phyloP scores from a whole-genome alignment of 2,888 invertebrate genomes.

The Scaptomyza tumidula region DNA sequence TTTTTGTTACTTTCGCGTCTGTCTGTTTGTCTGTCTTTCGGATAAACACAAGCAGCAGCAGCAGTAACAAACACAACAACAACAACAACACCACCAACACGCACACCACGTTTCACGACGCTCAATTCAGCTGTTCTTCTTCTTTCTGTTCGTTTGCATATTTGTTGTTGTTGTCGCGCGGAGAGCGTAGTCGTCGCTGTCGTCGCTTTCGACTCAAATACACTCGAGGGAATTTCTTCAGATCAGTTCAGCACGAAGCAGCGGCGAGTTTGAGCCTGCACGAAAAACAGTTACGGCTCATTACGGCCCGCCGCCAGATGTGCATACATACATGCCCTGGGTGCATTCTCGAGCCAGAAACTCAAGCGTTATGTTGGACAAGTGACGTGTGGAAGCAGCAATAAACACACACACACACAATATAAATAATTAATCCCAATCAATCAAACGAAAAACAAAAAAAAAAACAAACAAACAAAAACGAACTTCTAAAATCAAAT shows the following conservation, averaged over 20 bases:
- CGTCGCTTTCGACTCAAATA: constrained; percentile 28
- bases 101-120: constrained; percentile 19
- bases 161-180: constrained; percentile 9
- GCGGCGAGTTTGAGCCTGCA: constrained; percentile 46
- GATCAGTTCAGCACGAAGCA: constrained; percentile 58
- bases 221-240: constrained; percentile 31
- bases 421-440: constrained; percentile 9
- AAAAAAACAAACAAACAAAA: neutral
- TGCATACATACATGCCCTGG: constrained; percentile 34
- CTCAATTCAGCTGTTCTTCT: constrained; percentile 16
- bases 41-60: constrained; percentile 11
- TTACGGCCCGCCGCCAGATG: constrained; percentile 39
- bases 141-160: neutral
- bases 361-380: constrained; percentile 72
- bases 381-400: constrained; percentile 54
- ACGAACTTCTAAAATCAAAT: neutral
- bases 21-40: constrained; percentile 37
- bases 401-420: neutral
- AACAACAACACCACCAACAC: constrained; percentile 15
- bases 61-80: neutral
- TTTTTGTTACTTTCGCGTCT: constrained; percentile 10
- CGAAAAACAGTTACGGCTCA: constrained; percentile 36
- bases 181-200: constrained; percentile 23
- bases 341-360: constrained; percentile 64
- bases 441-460: neutral